Base-by-base conservation (phyloP, 2,797 vertebrate species). In the Chiroxiphia lanceolata region DNA sequence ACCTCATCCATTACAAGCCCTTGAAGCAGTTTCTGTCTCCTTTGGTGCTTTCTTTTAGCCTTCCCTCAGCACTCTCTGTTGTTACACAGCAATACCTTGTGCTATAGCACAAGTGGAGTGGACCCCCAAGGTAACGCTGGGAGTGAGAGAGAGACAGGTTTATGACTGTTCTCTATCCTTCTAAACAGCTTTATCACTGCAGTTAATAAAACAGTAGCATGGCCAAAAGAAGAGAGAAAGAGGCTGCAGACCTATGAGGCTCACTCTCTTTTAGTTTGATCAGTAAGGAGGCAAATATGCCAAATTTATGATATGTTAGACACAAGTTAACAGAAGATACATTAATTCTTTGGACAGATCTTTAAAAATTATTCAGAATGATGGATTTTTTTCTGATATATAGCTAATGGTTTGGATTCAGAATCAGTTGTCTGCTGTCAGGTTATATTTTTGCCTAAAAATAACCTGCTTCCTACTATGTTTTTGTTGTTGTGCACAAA, bases 171-270 rank as follows among this genome's bases (percentile, higher is more conserved):
- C 45, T 81, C 42, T 64, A 4, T 51, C 57, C 83, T 89, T 84
- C 61, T 51, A 70, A 84, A 57, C 40, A 76, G 53, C 17, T 95
- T 92, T 92, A 81, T 93, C 50, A 64, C 57, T 48, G 33, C 59
- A 76, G 74, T 72, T 77, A 83, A 91, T 93, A 87, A 93, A 95
- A 61, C 33, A 48, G 22, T 54, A 65, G 22, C 34, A 45, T 50
- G 61, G 50, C 36, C 51, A 93, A 93, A 94, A 74, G 40, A 90
- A 60, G 53, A 69, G 40, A 40, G 83, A 87, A 92, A 93, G 45
- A 75, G 38, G 13, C 31, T 71, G 21, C 64, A 75, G 54, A 40
- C 6, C 13, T 90, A 16, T 72, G 83, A 75, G 22, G 12, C 40
- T 92, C 27, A 48, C 19, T 27, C 10, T 77, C 42, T 83, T 63